Base-by-base conservation (phyloP, 2,797 vertebrate genomes). In the Phyllotis vaccarum region DNA sequence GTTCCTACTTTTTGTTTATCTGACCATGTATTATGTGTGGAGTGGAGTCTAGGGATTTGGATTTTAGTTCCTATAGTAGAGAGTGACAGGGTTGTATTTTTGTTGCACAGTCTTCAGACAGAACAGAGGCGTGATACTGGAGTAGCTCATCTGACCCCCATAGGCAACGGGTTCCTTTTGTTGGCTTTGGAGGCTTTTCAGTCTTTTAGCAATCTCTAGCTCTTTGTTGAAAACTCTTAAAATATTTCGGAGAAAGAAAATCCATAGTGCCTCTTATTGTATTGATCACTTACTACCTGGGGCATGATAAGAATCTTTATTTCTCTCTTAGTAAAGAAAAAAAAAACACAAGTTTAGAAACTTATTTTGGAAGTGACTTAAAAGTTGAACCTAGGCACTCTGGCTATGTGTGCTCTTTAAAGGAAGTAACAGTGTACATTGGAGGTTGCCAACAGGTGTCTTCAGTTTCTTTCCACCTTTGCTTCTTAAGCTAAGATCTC, bases 231-330 rank as follows among this genome's bases (percentile, higher is more conserved):
- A 91, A 87, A 88, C 34, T 49, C n/a, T 75, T 75, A 66, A 89
- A 87, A 91, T 60, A 87, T 94, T 72, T 92, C 37, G 78, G 72
- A 94, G 68, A 90, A 92, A 88, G 75, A 87, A 80, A 54, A n/a
- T 78, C 58, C 5, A 0, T 46, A 29, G 40, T 95, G 56, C 22
- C 68, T 85, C 11, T 88, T 93, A 52, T 75, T 91, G 54, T 37
- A 79, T 27, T 64, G 24, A 78, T 92, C 12, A 82, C 21, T 89
- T 94, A 49, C 3, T 89, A 40, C 1, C 43, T 83, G 90, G 89
- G 60, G 46, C 91, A 6, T 60, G 88, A 54, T 86, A 70, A 82
- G 43, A 82, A 78, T 89, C 79, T 62, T 86, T 94, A 91, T 87
- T 40, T 94, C 24, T 5, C 31, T n/a, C 16, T 85, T 89, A 62